phyloP scores from a whole-genome alignment of 2,888 invertebrate genomes.

The Drosophila rubida region DNA sequence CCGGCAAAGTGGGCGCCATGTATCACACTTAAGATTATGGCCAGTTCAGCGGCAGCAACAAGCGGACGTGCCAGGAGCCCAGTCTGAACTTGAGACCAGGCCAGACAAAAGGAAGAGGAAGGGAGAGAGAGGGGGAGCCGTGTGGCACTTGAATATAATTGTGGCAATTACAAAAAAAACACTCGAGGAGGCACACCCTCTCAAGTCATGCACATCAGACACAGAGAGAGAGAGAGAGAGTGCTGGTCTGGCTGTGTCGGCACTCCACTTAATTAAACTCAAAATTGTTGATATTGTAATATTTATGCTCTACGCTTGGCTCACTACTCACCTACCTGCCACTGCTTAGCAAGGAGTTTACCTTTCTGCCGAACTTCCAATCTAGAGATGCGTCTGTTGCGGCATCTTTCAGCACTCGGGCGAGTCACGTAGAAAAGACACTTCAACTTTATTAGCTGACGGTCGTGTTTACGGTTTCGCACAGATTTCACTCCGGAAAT shows the following conservation, averaged over 20 bases:
- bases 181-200: slow-evolving; percentile 26
- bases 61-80: slow-evolving; percentile 16
- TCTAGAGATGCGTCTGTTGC: not conserved
- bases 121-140: slow-evolving; percentile 24
- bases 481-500: not conserved
- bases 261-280: slow-evolving; percentile 69
- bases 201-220: slow-evolving; percentile 1
- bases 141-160: slow-evolving; percentile 65
- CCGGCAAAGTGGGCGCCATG: slow-evolving; percentile 44
- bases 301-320: slow-evolving; percentile 43
- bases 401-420: not conserved
- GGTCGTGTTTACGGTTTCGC: not conserved
- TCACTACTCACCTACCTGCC: slow-evolving; percentile 6
- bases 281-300: slow-evolving; percentile 61
- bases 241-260: slow-evolving; percentile 19
- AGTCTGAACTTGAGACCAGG: slow-evolving; percentile 10
- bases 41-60: slow-evolving; percentile 15
- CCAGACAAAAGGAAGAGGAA: slow-evolving; percentile 17
- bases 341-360: not conserved
- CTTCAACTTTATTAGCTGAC: not conserved
- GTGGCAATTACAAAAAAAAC: slow-evolving; percentile 57
- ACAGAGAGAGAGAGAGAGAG: not conserved
- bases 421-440: not conserved
- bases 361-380: not conserved
- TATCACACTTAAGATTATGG: slow-evolving; percentile 56